Evolutionary conservation across 2,113 vertebrate genomes (phyloP), one percentile per base, ranked within the genome.

Genomic region (Boleophthalmus pectinirostris): DNA sequence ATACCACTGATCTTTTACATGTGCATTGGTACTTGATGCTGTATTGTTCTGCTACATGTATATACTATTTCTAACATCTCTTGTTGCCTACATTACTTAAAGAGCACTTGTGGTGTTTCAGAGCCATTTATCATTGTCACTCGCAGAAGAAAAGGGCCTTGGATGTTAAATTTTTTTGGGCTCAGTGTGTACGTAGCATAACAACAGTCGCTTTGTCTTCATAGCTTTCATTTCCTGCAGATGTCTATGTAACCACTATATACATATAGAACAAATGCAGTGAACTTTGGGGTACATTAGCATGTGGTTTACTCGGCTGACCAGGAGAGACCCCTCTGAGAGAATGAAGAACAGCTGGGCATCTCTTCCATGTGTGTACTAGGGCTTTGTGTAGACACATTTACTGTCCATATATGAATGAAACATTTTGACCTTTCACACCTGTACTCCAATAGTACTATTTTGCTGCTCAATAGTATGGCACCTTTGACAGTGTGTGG

Each of bases 341-440:
- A 75, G 79, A 90, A 88, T 86, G 82, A 58, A 47, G 72, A 89
- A 79, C 85, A 91, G 82, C 83, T 91, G 88, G 87, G 80, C 79
- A 72, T 76, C 71, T 68, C 57, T 20, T 47, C 77, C 81, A 75
- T 82, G 72, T 84, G 82, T 70, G 21, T 61, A 81, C 74, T 56
- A 81, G 74, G 65, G 64, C 78, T 72, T 35, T 69, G 57, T 70
- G 74, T 63, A 54, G 29, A 57, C 58, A 58, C 49, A 69, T 33
- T 74, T 43, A 29, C 38, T 21, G 12, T 49, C 58, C 46, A 65
- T 49, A 7, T 23, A 45, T n/a, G 46, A 13, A 53, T 18, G 20
- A 58, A 76, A 73, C 66, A 45, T 0, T 23, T 61, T 70, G 57
- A 80, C 74, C 61, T 81, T 73, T 83, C 49, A 77, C 4, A 18